Evolutionary conservation across 2,113 vertebrate species (phyloP).

Genomic region (Ellobius talpinus): DNA sequence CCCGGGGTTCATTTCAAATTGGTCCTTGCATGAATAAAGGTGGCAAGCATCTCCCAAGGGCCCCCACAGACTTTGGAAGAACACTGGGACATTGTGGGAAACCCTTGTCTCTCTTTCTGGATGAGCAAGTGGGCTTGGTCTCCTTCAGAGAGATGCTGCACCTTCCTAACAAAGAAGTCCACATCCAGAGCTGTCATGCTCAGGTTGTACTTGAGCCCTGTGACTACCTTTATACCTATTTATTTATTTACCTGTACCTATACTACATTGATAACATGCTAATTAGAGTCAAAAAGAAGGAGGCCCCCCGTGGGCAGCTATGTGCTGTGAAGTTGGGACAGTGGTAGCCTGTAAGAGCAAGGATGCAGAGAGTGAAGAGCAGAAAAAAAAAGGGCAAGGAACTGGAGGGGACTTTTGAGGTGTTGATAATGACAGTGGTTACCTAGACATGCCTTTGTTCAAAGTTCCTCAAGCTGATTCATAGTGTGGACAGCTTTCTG

Average conservation of each 20-base stretch:
- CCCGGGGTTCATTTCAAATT: background rate
- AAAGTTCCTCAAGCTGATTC: background rate
- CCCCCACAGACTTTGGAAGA: background rate
- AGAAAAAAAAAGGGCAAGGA: rapidly evolving
- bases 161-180: background rate
- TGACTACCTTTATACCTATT: background rate
- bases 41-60: background rate
- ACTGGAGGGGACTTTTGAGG: background rate
- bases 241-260: background rate
- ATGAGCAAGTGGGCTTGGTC: background rate
- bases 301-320: too few species aligned
- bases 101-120: background rate
- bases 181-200: background rate
- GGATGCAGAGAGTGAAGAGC: rapidly evolving
- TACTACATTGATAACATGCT: background rate
- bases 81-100: rapidly evolving
- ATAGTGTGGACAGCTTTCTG: background rate
- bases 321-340: background rate
- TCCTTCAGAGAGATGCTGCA: background rate
- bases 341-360: background rate
- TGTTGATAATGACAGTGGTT: too few species aligned
- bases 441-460: background rate
- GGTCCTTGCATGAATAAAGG: background rate
- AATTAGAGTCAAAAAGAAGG: background rate
- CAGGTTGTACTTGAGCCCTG: background rate